Conservation (phyloP, 2,888 invertebrate species). For the Bruchidius siliquastri region DNA sequence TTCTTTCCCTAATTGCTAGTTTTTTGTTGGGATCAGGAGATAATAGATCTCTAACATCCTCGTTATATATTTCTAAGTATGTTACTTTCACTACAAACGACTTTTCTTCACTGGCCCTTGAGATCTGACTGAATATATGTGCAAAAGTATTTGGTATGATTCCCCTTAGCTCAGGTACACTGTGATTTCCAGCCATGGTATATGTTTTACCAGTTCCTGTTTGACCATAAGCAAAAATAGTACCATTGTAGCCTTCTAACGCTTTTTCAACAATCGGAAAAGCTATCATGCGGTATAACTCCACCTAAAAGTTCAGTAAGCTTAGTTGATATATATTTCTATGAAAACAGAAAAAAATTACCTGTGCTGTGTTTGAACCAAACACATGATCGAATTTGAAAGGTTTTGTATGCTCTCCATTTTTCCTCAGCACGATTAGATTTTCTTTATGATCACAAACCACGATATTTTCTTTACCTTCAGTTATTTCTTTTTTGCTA, state of each 20-base stretch:
- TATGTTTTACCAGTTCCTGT: constrained; percentile 98
- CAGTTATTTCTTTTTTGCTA: constrained; percentile 76
- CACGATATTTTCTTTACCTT: constrained; percentile 68
- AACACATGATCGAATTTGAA: constrained; percentile 97
- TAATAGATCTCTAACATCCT: constrained; percentile 93
- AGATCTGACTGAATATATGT: constrained; percentile 96
- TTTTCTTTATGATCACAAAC: constrained; percentile 72
- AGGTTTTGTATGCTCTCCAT: constrained; percentile 64
- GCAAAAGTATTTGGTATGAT: constrained; percentile 99
- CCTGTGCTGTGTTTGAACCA: constrained; percentile 78
- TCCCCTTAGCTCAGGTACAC: constrained; percentile 84
- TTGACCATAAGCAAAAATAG: constrained; percentile 85
- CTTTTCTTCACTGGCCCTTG: constrained; percentile 73
- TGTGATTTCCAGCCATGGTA: constrained; percentile 93
- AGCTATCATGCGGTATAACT: constrained; percentile 94
- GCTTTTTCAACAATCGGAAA: constrained; percentile 96
- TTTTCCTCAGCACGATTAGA: constrained; percentile 73
- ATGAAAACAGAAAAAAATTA: constrained; percentile 36
- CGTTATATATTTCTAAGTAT: constrained; percentile 98
- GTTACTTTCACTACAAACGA: constrained; percentile 92
- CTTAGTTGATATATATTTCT: neutral
- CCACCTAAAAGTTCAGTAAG: constrained; percentile 58
- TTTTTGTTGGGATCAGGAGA: constrained; percentile 77
- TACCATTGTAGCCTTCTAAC: constrained; percentile 94
- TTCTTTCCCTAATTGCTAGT: constrained; percentile 90